Evolutionary conservation across 2,797 vertebrate genomes (phyloP), one percentile per base, ranked within the genome.

Genomic region (Cuniculus paca): DNA sequence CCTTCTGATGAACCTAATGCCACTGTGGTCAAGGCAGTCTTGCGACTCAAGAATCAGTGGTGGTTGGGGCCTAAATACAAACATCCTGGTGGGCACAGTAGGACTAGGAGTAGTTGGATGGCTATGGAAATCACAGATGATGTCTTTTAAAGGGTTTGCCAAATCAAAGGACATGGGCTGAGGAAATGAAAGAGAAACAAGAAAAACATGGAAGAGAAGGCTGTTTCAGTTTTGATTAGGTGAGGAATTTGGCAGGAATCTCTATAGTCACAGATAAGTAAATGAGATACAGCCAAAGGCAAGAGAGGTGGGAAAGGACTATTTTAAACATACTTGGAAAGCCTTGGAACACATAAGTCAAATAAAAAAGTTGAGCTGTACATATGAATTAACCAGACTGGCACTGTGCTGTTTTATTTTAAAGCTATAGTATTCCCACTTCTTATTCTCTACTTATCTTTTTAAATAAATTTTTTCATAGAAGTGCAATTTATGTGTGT

Each of bases 381-480:
- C n/a, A 52, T 1, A 39, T 52, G 87, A 77, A 22, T 50, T 91
- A 68, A 65, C 52, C 6, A 31, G 28, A 84, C 61, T 3, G 22
- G 50, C 9, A 22, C 68, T 95, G 87, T 24, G 75, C 31, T 50
- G 58, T 48, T 68, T 52, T 68, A 48, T 72, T 19, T 70, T 92
- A 28, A 95, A 95, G 70, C 2, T 31, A 74, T 13, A 45, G 39
- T 26, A 63, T 87, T 75, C 50, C 16, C 31, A 28, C 80, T 54
- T 90, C 60, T 85, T 77, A 65, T n/a, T 90, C 31, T 88, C 17
- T 78, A 34, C 20, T 45, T 81, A 5, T 11, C 83, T 85, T 45
- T 50, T 75, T 22, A 28, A 31, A 13, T 97, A 88, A 80, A 34
- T 74, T 91, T 24, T 88, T 89, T 90, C 17, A 79, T 11, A 56